A percentile compares a stretch with the other conserved stretches of the same genome.
These are phyloP conservation scores for Psammodynastes pulverulentus DNA, from an alignment of 2,113 vertebrate species.

Conservation along the genomic window DNA sequence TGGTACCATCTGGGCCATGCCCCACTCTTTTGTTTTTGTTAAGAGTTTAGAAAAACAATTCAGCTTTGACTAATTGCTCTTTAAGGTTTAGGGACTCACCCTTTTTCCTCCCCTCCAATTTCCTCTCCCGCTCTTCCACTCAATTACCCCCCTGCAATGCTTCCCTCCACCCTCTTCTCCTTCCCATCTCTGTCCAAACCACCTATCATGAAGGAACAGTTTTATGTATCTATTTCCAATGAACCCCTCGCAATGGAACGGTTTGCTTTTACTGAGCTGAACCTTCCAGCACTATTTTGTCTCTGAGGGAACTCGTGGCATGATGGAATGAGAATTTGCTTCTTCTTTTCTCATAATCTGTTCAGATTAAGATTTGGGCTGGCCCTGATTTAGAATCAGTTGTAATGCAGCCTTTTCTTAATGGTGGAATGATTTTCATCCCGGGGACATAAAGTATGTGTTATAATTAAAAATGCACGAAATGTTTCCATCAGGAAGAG, in stretches of 20 bases:
- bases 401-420: background rate
- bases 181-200: background rate
- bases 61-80: constrained; percentile 67
- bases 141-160: constrained; percentile 13
- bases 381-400: background rate
- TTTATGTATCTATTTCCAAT: background rate
- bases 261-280: background rate
- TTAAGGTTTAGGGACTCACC: constrained; percentile 59
- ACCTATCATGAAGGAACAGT: fast-evolving
- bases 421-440: background rate
- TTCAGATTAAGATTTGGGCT: background rate
- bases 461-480: background rate
- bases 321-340: background rate
- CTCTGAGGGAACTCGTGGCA: background rate
- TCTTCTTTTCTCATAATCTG: background rate
- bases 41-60: constrained; percentile 73
- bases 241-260: background rate
- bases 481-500: background rate
- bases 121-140: constrained; percentile 61
- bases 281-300: background rate
- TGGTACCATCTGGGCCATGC: constrained; percentile 75
- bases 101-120: constrained; percentile 55
- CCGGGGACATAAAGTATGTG: background rate
- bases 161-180: constrained; percentile 2
- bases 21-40: constrained; percentile 71